phyloP scores from a whole-genome alignment of 2,113 vertebrate genomes.

The Chaetorhynchus papuensis region DNA sequence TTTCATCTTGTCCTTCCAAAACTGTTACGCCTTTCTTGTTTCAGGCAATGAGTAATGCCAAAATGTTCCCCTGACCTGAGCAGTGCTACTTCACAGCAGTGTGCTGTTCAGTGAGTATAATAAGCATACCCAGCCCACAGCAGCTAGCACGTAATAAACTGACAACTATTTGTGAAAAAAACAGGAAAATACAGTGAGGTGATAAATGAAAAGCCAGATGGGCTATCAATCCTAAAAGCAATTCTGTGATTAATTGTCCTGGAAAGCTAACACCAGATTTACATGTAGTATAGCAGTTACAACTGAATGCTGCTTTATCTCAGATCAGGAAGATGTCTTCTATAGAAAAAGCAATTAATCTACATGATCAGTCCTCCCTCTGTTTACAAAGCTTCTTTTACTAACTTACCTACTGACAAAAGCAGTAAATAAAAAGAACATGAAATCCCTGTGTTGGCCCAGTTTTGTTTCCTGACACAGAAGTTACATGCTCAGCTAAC shows the following conservation, averaged over 20 bases:
- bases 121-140: not conserved
- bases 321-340: not conserved
- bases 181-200: not conserved
- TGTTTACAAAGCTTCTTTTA: not conserved
- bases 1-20: not conserved
- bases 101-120: not conserved
- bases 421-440: not conserved
- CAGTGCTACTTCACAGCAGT: not conserved
- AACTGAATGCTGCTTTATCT: not conserved
- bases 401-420: not conserved
- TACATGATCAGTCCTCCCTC: not conserved
- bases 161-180: not conserved
- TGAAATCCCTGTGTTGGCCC: not conserved
- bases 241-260: not conserved
- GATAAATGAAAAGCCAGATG: not conserved
- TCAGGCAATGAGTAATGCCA: not conserved
- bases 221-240: not conserved
- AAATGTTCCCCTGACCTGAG: not conserved
- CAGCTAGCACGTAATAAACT: not conserved
- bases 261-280: not conserved
- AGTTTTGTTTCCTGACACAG: not conserved
- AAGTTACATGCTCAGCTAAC: not conserved
- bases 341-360: not conserved
- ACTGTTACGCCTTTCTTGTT: not conserved
- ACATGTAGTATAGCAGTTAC: not conserved